phyloP scores from a whole-genome alignment of 2,888 invertebrate species.

The Ochropleura plecta region DNA sequence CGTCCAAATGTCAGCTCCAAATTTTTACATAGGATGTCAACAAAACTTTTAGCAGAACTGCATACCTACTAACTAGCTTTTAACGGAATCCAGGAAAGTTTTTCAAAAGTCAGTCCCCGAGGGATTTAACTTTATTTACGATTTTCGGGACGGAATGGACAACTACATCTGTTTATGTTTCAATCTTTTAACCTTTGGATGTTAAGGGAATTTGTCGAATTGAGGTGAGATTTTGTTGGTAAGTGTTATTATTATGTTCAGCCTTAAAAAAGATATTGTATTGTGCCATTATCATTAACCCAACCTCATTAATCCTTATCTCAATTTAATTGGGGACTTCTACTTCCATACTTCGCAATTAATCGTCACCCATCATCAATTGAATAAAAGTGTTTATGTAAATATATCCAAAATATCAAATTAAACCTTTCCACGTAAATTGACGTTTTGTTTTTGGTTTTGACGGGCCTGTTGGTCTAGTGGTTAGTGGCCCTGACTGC shows the following conservation, averaged over 20 bases:
- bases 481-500: too few species aligned
- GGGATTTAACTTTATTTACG: constrained; percentile 38
- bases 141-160: constrained; percentile 24
- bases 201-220: neutral
- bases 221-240: neutral
- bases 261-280: too few species aligned
- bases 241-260: neutral
- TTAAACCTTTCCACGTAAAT: too few species aligned
- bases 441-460: too few species aligned
- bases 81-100: constrained; percentile 31
- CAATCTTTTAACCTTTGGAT: constrained; percentile 36
- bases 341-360: too few species aligned
- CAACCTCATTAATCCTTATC: too few species aligned
- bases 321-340: too few species aligned
- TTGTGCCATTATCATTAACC: too few species aligned
- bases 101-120: constrained; percentile 26
- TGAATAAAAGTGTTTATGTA: too few species aligned
- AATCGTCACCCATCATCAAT: too few species aligned
- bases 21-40: constrained; percentile 11
- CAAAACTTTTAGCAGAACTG: constrained; percentile 29
- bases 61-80: constrained; percentile 33
- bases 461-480: too few species aligned
- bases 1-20: constrained; percentile 1
- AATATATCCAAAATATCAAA: too few species aligned
- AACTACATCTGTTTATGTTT: constrained; percentile 29